phyloP scores from a whole-genome alignment of 2,113 vertebrate genomes.

The Agapornis roseicollis region DNA sequence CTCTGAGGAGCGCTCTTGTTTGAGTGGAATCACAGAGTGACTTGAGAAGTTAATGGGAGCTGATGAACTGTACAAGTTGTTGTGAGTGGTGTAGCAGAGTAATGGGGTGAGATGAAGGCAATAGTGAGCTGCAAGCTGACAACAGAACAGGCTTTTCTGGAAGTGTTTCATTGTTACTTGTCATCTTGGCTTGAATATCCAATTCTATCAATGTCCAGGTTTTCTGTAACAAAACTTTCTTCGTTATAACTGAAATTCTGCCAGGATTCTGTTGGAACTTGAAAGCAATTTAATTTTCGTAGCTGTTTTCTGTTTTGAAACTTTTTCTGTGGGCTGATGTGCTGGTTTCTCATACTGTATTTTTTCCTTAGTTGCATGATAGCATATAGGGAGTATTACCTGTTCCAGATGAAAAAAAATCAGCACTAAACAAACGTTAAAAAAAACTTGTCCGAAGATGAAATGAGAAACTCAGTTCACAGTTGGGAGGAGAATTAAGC shows the following conservation, averaged over 20 bases:
- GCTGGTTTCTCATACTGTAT: background rate
- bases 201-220: background rate
- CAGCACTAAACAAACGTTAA: background rate
- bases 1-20: background rate
- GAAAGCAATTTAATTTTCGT: accelerated
- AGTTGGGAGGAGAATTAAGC: background rate
- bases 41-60: background rate
- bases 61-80: background rate
- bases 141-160: background rate
- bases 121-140: background rate
- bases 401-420: background rate
- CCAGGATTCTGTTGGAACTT: background rate
- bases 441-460: background rate
- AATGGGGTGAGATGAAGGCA: background rate
- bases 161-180: background rate
- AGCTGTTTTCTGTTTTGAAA: background rate
- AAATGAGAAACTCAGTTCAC: background rate
- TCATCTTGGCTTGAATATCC: background rate
- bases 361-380: background rate
- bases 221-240: background rate
- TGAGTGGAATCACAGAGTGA: background rate
- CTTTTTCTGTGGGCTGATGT: background rate
- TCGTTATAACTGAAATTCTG: background rate
- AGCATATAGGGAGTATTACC: background rate
- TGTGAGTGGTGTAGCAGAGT: background rate